These are phyloP conservation scores for Trachymyrmex septentrionalis DNA, from an alignment of 1,140 invertebrate genomes.

Conservation along the genomic window DNA sequence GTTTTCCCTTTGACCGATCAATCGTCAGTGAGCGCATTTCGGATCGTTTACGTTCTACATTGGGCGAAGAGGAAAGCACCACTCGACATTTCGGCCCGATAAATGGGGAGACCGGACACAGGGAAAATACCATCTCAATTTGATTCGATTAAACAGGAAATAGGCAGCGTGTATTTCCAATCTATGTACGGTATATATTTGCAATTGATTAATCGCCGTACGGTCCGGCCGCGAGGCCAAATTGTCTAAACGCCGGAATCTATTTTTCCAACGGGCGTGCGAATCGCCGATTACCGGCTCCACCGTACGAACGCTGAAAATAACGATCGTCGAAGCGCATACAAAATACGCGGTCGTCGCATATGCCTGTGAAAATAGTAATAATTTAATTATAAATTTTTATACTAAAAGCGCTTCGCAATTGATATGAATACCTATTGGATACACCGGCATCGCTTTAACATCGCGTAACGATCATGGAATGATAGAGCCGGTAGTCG, in stretches of 20 bases:
- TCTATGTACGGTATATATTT: conserved; percentile 55
- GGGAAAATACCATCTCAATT: conserved; percentile 63
- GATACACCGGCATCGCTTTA: neutral
- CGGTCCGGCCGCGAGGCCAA: conserved; percentile 32
- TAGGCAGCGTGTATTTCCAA: conserved; percentile 62
- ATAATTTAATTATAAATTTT: conserved; percentile 35
- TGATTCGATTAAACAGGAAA: conserved; percentile 66
- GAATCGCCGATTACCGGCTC: conserved; percentile 42
- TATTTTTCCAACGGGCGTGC: conserved; percentile 59
- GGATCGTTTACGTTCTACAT: conserved; percentile 49
- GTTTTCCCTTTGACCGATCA: conserved; percentile 60
- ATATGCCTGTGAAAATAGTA: neutral
- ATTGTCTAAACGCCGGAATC: conserved; percentile 63
- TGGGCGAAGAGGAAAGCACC: conserved; percentile 43
- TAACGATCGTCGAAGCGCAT: conserved; percentile 23
- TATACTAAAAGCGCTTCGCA: too few relatives aligned
- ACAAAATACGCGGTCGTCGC: neutral
- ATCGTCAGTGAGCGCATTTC: conserved; percentile 53
- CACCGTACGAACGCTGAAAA: conserved; percentile 25
- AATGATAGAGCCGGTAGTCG: neutral
- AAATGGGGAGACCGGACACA: conserved; percentile 59
- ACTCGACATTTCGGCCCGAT: conserved; percentile 59
- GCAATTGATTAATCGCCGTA: conserved; percentile 60
- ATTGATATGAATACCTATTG: neutral
- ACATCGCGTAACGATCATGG: neutral